Conservation (phyloP, 2,888 invertebrate genomes). For the Drosophila pseudotakahashii region DNA sequence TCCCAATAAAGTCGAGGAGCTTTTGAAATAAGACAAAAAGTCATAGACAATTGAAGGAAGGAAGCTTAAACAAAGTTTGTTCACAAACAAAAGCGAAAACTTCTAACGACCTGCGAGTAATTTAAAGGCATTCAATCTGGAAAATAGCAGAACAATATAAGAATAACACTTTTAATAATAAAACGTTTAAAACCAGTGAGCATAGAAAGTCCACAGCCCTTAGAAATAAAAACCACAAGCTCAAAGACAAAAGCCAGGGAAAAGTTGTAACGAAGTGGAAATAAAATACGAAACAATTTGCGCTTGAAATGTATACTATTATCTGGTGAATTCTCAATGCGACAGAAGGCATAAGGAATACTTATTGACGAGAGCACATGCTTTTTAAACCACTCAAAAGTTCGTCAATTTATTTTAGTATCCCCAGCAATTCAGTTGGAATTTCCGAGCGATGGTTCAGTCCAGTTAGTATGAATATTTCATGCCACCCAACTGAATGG, state of each 20-base stretch:
- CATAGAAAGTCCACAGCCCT: not conserved
- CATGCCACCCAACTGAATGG: slow-evolving; percentile 13
- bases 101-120: not conserved
- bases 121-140: not conserved
- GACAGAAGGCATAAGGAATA: not conserved
- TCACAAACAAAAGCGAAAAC: not conserved
- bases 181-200: not conserved
- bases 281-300: slow-evolving; percentile 11
- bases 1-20: not conserved
- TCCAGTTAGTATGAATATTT: slow-evolving; percentile 42
- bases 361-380: slow-evolving; percentile 26
- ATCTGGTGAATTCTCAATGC: not conserved
- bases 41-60: not conserved
- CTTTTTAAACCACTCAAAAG: slow-evolving; percentile 13
- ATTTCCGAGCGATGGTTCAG: slow-evolving; percentile 16
- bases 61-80: not conserved
- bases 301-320: slow-evolving; percentile 8
- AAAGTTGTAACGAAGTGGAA: slow-evolving; percentile 5
- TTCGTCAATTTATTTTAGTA: slow-evolving; percentile 35
- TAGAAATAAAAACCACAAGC: not conserved
- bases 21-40: no score
- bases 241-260: not conserved
- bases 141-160: not conserved
- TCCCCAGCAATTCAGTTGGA: slow-evolving; percentile 22
- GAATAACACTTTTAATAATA: not conserved